Base-by-base conservation (phyloP, 2,113 vertebrate genomes). In the Odontophorus gujanensis region DNA sequence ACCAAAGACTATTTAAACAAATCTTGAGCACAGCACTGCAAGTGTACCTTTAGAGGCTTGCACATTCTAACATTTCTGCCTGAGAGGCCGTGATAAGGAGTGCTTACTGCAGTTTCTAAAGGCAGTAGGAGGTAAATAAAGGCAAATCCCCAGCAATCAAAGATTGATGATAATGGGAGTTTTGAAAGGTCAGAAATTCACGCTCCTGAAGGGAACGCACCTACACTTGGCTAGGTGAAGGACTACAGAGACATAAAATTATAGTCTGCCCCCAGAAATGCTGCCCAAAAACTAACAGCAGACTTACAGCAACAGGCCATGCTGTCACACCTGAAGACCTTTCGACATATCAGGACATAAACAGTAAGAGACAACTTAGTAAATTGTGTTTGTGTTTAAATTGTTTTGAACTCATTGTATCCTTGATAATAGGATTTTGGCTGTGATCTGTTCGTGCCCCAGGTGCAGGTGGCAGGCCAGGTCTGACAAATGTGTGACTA, bases 101-200 rank as follows among this genome's bases (percentile, higher is more conserved):
- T 24, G 21, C 18, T 78, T 57, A 53, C 11, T 20, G 18, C 4
- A 7, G 34, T 58, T 87, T 79, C 76, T 68, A 32, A 47, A 72
- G 45, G 40, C 42, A 81, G 12, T 6, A 62, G 20, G 47, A 51
- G 26, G 38, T n/a, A 94, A 83, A 77, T 25, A 84, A 75, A 90
- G 47, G 32, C 21, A 92, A 87, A 87, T 69, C 30, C 21, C 13
- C 45, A 65, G 36, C 38, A 67, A 51, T 5, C 50, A 69, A 76
- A 92, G 34, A 26, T 0, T 5, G 43, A 50, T 58, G n/a, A 77
- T 11, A 71, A 13, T 0, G 0, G 68, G 9, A 1, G 1, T 74
- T 95, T 73, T 75, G 28, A 71, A 89, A 90, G 67, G 55, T 24
- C 50, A 58, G 40, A 59, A 58, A 82, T 38, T 66, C 59, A 66